Evolutionary conservation across 2,113 vertebrate genomes (phyloP).

Genomic region (Pungitius pungitius): DNA sequence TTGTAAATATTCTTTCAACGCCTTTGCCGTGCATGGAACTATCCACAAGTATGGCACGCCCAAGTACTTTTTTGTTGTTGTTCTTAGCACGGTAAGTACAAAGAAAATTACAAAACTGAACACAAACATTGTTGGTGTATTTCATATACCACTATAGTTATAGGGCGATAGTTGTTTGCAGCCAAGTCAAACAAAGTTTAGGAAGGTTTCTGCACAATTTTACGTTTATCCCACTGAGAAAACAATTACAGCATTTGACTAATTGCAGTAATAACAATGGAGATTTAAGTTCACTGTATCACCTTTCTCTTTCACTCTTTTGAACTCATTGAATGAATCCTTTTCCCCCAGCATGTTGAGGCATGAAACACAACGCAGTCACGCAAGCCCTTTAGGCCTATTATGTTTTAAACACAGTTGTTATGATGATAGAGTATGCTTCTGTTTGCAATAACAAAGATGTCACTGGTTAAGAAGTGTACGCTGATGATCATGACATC

Average conservation of each 20-base stretch:
- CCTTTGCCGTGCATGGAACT: neutral
- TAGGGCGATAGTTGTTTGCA: neutral
- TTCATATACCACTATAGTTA: slow-evolving; percentile 32
- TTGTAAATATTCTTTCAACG: neutral
- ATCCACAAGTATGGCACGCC: neutral
- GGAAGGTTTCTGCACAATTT: slow-evolving; percentile 32
- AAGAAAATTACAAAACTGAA: slow-evolving; percentile 38
- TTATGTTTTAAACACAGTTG: slow-evolving; percentile 61
- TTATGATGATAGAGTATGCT: slow-evolving; percentile 69
- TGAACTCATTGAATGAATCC: slow-evolving; percentile 36
- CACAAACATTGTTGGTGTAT: slow-evolving; percentile 27
- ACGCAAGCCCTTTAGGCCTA: slow-evolving; percentile 69
- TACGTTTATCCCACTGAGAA: slow-evolving; percentile 40
- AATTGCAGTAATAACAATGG: slow-evolving; percentile 63
- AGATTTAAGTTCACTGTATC: slow-evolving; percentile 52
- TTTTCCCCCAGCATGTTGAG: slow-evolving; percentile 33
- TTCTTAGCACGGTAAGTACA: slow-evolving; percentile 45
- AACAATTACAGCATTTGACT: slow-evolving; percentile 67
- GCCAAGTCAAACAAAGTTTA: slow-evolving; percentile 48
- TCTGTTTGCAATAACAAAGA: slow-evolving; percentile 73
- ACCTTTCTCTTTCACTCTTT: slow-evolving; percentile 38
- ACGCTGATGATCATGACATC: slow-evolving; percentile 4
- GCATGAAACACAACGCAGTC: slow-evolving; percentile 70
- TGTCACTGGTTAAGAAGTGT: slow-evolving; percentile 56
- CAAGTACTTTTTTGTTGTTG: neutral